Evolutionary conservation across 1,140 invertebrate genomes (phyloP), one percentile per base, ranked within the genome.

Genomic region (Subanguina moxae): DNA sequence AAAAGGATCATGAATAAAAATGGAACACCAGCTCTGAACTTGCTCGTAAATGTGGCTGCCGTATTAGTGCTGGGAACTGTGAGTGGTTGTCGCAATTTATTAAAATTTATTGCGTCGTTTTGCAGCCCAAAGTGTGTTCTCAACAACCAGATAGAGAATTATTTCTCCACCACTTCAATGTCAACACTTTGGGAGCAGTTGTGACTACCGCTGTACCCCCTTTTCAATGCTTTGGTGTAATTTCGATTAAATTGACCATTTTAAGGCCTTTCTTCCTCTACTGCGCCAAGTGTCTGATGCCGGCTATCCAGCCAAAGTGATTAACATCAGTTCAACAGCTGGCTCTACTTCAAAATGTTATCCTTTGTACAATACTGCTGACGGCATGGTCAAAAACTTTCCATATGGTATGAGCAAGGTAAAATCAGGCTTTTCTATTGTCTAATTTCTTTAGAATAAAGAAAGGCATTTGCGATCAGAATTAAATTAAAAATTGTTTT

Each of bases 11-110:
- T 67, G 7, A 1, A 23, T 17, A 42, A 56, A n/a, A 38, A 74
- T n/a, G 64, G 30, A 11, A 52, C 1, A 21, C 23, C 48, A 7
- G 62, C 61, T 23, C 62, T 73, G 15, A 68, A 74, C 38, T 52
- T 71, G 1, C 46, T 74, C 11, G 70, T 74, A n/a, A 74, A 74
- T 28, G 74, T 75, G 38, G 71, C 73, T 19, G 73, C 59, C 13
- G 45, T 75, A 17, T 64, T 71, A 19, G 68, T 64, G 23, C 45
- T 57, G 56, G 67, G 32, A 23, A 27, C 58, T 57, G 65, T 17
- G 25, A 48, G 28, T 25, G 0, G 11, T 38, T 57, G 23, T 23
- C n/a, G n/a, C n/a, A n/a, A n/a, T n/a, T n/a, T n/a, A n/a, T n/a
- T n/a, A n/a, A 57, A 17, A 28, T 38, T 11, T 38, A 38, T 38